Base-by-base conservation (phyloP, 2,113 vertebrate species). In the Phodopus roborovskii region DNA sequence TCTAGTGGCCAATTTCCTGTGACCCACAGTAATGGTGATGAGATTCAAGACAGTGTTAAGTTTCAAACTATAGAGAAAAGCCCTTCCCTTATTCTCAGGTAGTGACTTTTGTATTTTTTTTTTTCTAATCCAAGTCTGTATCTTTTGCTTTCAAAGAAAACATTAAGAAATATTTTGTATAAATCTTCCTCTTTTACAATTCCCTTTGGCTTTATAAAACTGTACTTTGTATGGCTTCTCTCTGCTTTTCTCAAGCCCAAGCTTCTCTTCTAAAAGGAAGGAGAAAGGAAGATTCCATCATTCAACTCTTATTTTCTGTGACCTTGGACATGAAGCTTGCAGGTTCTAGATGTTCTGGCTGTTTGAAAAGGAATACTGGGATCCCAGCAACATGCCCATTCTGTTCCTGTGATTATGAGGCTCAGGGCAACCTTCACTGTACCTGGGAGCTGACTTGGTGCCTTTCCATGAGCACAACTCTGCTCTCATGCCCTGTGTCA, bases 171-270 rank as follows among this genome's bases (percentile, higher is more conserved):
- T 87, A 88, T 45, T 78, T 87, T 83, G 5, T 45, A 1, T 70
- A 58, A 91, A 70, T 94, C 16, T 28, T 30, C 28, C 30, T 62
- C 3, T 82, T 93, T 92, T 62, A 6, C n/a, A 70, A 86, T 85
- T 88, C 36, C 12, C 12, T 11, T 26, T 78, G 33, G 10, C 7
- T 83, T 13, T 19, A 16, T 84, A 74, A 75, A 75, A 60, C 78
- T 36, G 48, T n/a, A 28, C 9, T 75, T 64, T 56, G 33, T 60
- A 56, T 2, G 30, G 11, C 62, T 91, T 84, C 28, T 85, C 11
- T 87, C 15, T 60, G 50, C 19, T 95, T 56, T 92, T 82, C 71
- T 85, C 3, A 93, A 86, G 81, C 16, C 42, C 56, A 86, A 60
- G 74, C n/a, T 58, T 64, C 15, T 83, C 48, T 71, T 62, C 6